Evolutionary conservation across 1,140 invertebrate genomes (phyloP), one percentile per base, ranked within the genome.

Genomic region (Aphidius gifuensis): DNA sequence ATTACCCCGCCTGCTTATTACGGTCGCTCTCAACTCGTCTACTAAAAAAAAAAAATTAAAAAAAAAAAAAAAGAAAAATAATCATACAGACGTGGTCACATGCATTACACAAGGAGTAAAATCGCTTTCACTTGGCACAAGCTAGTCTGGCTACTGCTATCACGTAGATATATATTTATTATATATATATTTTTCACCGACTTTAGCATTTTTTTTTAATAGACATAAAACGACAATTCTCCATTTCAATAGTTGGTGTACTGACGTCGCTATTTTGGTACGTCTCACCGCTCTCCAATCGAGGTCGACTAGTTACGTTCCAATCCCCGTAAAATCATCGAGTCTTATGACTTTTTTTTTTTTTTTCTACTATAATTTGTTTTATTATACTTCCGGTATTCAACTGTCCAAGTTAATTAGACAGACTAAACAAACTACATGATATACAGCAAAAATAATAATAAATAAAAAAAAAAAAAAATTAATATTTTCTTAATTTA

Each of bases 91-190:
- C 23, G 23, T 32, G 23, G 23, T 32, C 23, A 32, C 23, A 32
- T 57, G 45, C 39, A 45, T 62, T 62, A 57, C 54, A 62, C 60
- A 62, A 62, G 46, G 48, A 57, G 60, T 57, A 57, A 62, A 62
- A 62, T 56, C 60, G 60, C 60, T 62, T 62, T 62, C 60, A 62
- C 60, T 56, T 57, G 45, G 46, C 45, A 57, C 60, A 61, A 44
- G 39, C 53, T 16, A 58, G 53, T 56, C 54, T 54, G 7, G 40
- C 7, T 42, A 42, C 6, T 38, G 8, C 2, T 39, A 32, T 21
- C 16, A 53, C 49, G 44, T 47, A 6, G 3, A 9, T 40, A 8
- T 45, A 16, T 32, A 40, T 54, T 54, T 54, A n/a, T 54, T n/a
- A 55, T 8, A 42, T 40, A 16, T 47, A 45, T 58, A 4, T 38